Evolutionary conservation across 2,113 vertebrate species (phyloP).

Genomic region (Felis catus): DNA sequence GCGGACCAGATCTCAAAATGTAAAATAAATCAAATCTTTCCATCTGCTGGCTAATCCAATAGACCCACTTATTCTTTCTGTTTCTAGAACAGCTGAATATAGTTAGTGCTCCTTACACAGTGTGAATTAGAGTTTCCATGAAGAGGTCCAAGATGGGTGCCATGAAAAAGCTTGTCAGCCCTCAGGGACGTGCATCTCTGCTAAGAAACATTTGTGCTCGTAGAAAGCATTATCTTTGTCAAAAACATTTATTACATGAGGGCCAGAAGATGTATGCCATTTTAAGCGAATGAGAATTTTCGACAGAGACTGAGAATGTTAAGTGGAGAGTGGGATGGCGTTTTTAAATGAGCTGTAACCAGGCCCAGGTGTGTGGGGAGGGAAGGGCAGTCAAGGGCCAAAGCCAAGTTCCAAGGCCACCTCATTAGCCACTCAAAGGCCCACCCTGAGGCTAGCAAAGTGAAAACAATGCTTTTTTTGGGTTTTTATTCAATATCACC

Average conservation of each 20-base stretch:
- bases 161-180: fast-evolving
- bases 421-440: neutral
- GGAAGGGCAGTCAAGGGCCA: fast-evolving
- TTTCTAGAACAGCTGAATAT: fast-evolving
- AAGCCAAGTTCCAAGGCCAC: neutral
- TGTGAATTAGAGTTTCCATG: neutral
- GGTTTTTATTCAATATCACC: fast-evolving
- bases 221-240: neutral
- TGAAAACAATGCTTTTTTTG: neutral
- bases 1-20: neutral
- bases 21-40: neutral
- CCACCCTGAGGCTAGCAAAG: neutral
- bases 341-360: neutral
- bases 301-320: too few relatives aligned
- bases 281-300: neutral
- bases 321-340: too few relatives aligned
- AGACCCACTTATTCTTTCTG: neutral
- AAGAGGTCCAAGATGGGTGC: fast-evolving
- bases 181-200: fast-evolving
- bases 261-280: too few relatives aligned
- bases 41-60: neutral
- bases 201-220: neutral
- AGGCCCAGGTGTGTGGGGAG: neutral
- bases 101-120: neutral
- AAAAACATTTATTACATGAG: neutral